Evolutionary conservation across 2,888 invertebrate genomes (phyloP), one percentile per base, ranked within the genome.

Genomic region (Linyphia triangularis): DNA sequence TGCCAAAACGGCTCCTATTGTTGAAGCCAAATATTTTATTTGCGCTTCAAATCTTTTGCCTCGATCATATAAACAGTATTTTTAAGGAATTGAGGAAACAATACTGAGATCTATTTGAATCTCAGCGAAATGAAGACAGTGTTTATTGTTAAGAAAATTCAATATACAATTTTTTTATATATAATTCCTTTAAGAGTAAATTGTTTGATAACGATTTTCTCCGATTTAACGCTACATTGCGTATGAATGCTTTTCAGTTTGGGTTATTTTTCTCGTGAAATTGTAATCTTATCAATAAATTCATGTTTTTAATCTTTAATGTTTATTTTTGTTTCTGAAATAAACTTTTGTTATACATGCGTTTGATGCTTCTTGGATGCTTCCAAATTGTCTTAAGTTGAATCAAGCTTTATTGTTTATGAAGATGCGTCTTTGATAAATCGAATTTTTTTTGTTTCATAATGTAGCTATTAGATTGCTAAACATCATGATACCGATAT

Each of bases 21-120:
- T 65, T 79, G 22, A 30, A 19, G 51, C 65, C 19, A 79, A 51
- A 79, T 24, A 67, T 51, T 79, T 57, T 79, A 79, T 79, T 79
- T 79, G 59, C 40, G 61, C 67, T 43, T 33, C 51, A 30, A 43
- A 43, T 59, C 30, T 75, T n/a, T 9, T 73, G 69, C 28, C 22
- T 19, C 33, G 33, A 7, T 26, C 16, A 26, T 16, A 24, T 63
- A 61, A 59, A 61, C 61, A 77, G 40, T 63, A 40, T 77, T 63
- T 63, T n/a, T 73, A n/a, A 40, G 26, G 26, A 16, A 37, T 24
- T 10, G 59, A 59, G n/a, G 57, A 73, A 63, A 77, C 77, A 77
- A 77, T 63, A n/a, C 77, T 24, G 63, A 61, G 63, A 77, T 40
- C 63, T 33, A 19, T 61, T 22, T 24, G 28, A n/a, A 63, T 73